These are phyloP conservation scores for Mantis religiosa DNA, from an alignment of 2,888 invertebrate genomes.

Conservation along the genomic window DNA sequence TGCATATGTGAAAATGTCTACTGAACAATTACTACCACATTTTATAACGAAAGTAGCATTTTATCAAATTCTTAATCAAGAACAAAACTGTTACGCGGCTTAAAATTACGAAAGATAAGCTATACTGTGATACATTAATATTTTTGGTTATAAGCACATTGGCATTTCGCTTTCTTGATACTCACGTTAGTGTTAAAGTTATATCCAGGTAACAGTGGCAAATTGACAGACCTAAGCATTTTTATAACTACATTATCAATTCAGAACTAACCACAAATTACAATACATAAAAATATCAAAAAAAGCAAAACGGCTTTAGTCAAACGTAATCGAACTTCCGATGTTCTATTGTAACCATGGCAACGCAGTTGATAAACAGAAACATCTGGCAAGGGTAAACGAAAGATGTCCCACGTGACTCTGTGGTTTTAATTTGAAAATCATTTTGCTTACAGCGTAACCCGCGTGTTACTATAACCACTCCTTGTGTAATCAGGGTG, in stretches of 20 bases:
- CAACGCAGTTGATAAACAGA: not conserved
- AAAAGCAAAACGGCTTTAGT: not conserved
- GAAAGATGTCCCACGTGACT: too few species aligned
- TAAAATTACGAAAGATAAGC: too few species aligned
- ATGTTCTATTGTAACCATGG: not conserved
- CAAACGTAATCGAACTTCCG: not conserved
- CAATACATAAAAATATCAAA: not conserved
- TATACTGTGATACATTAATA: not conserved
- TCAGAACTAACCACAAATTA: not conserved
- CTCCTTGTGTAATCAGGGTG: too few species aligned
- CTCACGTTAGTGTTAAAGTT: not conserved
- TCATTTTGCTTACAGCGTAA: too few species aligned
- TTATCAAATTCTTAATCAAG: too few species aligned
- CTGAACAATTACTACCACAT: too few species aligned
- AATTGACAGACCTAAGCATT: not conserved
- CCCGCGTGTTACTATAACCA: too few species aligned
- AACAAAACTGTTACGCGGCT: too few species aligned
- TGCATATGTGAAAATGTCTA: too few species aligned
- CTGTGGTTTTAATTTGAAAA: too few species aligned
- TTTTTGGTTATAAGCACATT: not conserved
- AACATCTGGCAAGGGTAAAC: not conserved
- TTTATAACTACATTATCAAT: not conserved
- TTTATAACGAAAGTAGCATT: too few species aligned
- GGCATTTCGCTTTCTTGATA: not conserved
- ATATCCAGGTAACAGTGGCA: not conserved